Conservation (phyloP, 2,797 vertebrate species). For the Neosilurus mollespiculum region DNA sequence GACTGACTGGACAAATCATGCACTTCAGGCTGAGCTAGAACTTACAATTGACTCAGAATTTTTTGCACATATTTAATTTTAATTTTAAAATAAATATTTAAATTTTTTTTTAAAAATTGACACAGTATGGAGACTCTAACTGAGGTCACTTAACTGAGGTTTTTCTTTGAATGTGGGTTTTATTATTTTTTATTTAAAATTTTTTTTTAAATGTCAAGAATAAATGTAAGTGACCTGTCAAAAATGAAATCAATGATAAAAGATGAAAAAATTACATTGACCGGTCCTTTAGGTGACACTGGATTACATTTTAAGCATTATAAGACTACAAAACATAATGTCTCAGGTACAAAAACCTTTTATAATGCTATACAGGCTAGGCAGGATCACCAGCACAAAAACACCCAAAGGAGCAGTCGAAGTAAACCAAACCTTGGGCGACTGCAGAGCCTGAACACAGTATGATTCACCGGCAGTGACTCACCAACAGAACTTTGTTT, state of each 20-base stretch:
- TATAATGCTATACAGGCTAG: constrained; percentile 11
- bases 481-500: not conserved
- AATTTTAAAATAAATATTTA: no score
- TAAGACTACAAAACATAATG: not conserved
- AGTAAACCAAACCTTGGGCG: constrained; percentile 95
- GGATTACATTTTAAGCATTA: constrained; percentile 30
- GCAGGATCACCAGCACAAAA: constrained; percentile 47
- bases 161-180: constrained; percentile 63
- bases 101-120: constrained; percentile 63
- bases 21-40: constrained; percentile 16
- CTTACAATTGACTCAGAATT: not conserved
- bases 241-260: constrained; percentile 71
- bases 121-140: constrained; percentile 99
- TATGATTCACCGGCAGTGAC: not conserved
- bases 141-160: constrained; percentile 96
- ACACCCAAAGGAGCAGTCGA: constrained; percentile 97
- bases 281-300: constrained; percentile 94
- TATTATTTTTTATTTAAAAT: constrained; percentile 62
- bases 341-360: constrained; percentile 10
- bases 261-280: constrained; percentile 74
- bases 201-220: constrained; percentile 78
- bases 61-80: no score
- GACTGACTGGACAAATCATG: constrained; percentile 23
- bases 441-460: constrained; percentile 62
- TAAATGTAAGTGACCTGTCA: constrained; percentile 96